A percentile compares a stretch with the other conserved stretches of the same genome.
These are phyloP conservation scores for Stratiomys singularior DNA, from an alignment of 2,888 invertebrate genomes.

Conservation along the genomic window DNA sequence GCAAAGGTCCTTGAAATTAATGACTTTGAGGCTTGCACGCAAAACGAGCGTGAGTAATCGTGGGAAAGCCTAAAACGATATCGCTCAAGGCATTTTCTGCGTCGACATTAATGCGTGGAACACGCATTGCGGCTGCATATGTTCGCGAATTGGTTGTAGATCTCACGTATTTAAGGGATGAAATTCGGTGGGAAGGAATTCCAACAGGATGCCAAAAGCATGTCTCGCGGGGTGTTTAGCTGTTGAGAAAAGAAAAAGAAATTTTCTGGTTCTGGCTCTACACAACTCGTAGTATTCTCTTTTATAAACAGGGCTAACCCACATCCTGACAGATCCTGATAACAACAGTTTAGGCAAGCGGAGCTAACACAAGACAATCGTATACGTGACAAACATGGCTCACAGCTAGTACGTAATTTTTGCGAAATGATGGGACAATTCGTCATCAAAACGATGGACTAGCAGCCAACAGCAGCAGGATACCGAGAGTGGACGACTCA, in stretches of 20 bases:
- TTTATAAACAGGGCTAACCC: too few relatives aligned
- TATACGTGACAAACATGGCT: background rate
- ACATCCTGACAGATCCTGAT: too few relatives aligned
- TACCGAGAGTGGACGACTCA: too few relatives aligned
- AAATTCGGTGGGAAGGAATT: background rate
- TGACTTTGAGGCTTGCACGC: background rate
- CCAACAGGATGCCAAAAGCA: background rate
- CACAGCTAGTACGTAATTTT: background rate
- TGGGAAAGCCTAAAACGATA: background rate
- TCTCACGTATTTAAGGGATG: background rate
- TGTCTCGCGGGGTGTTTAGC: background rate
- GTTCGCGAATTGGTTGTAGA: background rate
- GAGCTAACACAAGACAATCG: conserved; percentile 13
- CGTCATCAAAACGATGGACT: background rate
- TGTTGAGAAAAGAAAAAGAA: background rate
- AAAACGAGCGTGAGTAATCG: background rate
- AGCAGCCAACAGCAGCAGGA: background rate
- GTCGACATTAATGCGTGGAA: background rate
- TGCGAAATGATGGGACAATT: background rate
- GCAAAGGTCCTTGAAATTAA: conserved; percentile 26
- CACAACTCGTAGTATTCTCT: too few relatives aligned
- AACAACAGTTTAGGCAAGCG: too few relatives aligned
- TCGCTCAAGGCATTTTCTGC: background rate
- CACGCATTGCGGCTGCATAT: background rate
- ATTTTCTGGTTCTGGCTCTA: background rate